Evolutionary conservation across 2,113 vertebrate genomes (phyloP).

Genomic region (Perca fluviatilis): DNA sequence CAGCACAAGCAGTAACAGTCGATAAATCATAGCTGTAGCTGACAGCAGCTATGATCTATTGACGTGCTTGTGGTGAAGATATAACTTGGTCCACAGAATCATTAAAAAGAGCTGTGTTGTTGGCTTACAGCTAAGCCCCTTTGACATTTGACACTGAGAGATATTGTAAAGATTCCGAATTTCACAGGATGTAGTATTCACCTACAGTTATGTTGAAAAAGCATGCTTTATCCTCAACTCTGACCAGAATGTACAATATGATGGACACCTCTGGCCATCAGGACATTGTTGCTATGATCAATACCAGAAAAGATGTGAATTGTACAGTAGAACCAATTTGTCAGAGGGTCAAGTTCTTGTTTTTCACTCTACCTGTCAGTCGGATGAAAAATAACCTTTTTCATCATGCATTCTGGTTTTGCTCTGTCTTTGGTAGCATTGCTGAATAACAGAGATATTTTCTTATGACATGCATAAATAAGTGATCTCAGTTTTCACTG

Average conservation of each 20-base stretch:
- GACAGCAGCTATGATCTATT: conserved; percentile 61
- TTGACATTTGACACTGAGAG: conserved; percentile 75
- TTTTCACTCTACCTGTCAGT: conserved; percentile 53
- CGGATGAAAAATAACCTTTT: conserved; percentile 22
- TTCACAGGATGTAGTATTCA: conserved; percentile 50
- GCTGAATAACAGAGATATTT: conserved; percentile 46
- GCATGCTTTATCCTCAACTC: conserved; percentile 7
- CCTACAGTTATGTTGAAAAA: conserved; percentile 11
- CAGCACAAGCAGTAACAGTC: conserved; percentile 24
- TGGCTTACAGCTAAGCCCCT: conserved; percentile 74
- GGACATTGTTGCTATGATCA: conserved; percentile 50
- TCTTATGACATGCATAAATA: conserved; percentile 27
- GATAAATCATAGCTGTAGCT: conserved; percentile 32
- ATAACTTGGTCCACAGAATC: conserved; percentile 65
- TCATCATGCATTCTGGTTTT: conserved; percentile 30
- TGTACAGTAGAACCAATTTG: conserved; percentile 57
- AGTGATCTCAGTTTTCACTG: conserved; percentile 19
- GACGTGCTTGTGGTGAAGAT: conserved; percentile 55
- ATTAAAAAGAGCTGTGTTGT: conserved; percentile 57
- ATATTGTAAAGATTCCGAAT: conserved; percentile 50
- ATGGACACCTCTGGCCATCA: conserved; percentile 58
- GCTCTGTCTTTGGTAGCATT: conserved; percentile 9
- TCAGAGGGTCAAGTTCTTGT: conserved; percentile 48
- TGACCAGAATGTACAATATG: conserved; percentile 53
- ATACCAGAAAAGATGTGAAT: conserved; percentile 66